Base-by-base conservation (phyloP, 1,140 invertebrate genomes). In the Scaptodrosophila lebanonensis region DNA sequence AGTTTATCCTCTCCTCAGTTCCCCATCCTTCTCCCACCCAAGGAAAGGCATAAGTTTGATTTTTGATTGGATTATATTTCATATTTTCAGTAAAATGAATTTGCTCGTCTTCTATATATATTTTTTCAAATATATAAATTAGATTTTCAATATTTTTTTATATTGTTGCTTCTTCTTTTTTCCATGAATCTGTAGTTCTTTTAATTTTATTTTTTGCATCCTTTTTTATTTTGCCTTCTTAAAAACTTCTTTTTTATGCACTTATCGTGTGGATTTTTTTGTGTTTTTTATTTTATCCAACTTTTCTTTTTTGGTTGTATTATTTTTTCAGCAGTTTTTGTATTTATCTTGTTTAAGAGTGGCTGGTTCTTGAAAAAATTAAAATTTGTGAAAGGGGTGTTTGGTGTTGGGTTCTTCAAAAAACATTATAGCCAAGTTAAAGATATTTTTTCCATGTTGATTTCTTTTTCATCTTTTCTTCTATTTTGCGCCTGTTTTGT, bases 391-490 rank as follows among this genome's bases (percentile, higher is more conserved):
- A 75, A 82, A 79, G 60, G 73, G 82, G 66, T 79, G 68, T 83
- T 79, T 75, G 83, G 73, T 79, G 75, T 75, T 83, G 62, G 75
- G 76, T 76, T 66, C 66, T 82, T 82, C 82, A 84, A 84, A 84
- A 84, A 84, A 84, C 82, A 84, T 84, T 84, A 84, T 84, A 82
- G 77, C 82, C 75, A 82, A 84, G 66, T 73, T 43, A 58, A 58
- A 50, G 51, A 56, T 63, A 33, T 32, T 65, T 51, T 67, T 76
- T 76, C 72, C 70, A 61, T 71, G 62, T 42, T 65, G 67, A 66
- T 77, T 66, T 68, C 45, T 49, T 58, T 67, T 65, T 61, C 32
- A 16, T 56, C 39, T 42, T 66, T 51, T 66, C 62, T 61, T 82
- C 43, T 50, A 68, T 77, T 76, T 67, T 59, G 65, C 65, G 75